Evolutionary conservation across 2,113 vertebrate species (phyloP), one percentile per base, ranked within the genome.

Genomic region (Pachyramphus minor): DNA sequence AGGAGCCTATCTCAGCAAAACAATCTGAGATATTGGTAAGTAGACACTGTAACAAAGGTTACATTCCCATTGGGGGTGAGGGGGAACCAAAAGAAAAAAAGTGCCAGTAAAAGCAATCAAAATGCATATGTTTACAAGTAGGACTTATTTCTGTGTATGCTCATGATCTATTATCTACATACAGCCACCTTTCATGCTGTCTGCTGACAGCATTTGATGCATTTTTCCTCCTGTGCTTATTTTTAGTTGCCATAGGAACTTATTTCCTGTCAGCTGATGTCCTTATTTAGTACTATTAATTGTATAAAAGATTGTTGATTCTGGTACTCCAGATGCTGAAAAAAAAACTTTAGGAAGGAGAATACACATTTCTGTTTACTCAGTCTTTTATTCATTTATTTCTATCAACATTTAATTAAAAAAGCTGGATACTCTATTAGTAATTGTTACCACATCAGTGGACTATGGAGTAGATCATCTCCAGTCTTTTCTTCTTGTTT

Each of bases 191-290:
- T 94, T 96, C 56, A 68, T 74, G 68, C 53, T 90, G 83, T 81
- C 88, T 87, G 47, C 79, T 89, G 93, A 84, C 88, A 95, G 84
- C 37, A 58, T 58, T 89, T 82, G 83, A 93, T 82, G 90, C 11
- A 4, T 86, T 97, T 89, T 96, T 90, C 85, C 96, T 87, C 83
- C 88, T 58, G 53, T 90, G 92, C 93, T 94, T 96, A 95, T 96
- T 96, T 97, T 96, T 90, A 96, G 96, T 97, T 97, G 95, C 96
- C 96, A 97, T 97, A 96, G 95, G 96, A 97, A 97, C 96, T 90
- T 95, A 93, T 94, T 96, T 96, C 96, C 96, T 89, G 96, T 96
- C 96, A 96, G 90, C 88, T 94, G 96, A 95, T 90, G 80, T 41
- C 9, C 1, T 90, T 88, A 92, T 87, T 96, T 96, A 94, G 91